Base-by-base conservation (phyloP, 2,113 vertebrate genomes). In the Phrynocephalus versicolor region DNA sequence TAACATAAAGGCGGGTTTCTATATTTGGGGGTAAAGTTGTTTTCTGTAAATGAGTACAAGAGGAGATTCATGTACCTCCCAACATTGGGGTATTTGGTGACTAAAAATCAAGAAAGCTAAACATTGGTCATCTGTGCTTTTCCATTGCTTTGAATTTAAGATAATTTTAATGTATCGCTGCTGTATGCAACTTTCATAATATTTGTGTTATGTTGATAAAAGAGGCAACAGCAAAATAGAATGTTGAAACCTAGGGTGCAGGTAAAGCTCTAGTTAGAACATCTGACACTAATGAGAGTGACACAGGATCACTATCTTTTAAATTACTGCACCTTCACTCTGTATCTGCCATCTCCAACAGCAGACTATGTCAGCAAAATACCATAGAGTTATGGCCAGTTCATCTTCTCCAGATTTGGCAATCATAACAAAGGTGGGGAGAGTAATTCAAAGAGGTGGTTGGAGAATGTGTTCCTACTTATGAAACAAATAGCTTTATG, bases 61-160 rank as follows among this genome's bases (percentile, higher is more conserved):
- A 73, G 7, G 18, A 92, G 89, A 89, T 91, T 95, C 89, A 88
- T 0, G 92, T 91, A 93, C 94, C 94, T 94, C 94, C 93, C 90
- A 89, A 93, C 92, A 87, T 37, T 55, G 92, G 78, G 71, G 41
- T 91, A 55, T 72, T 83, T 87, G 79, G 82, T 69, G 67, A 14
- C 73, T 65, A 10, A 73, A 91, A 83, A 82, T 60, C 55, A 1
- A 0, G 2, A 1, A 70, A 82, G 30, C 27, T 60, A 87, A 33
- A 15, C 72, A 70, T 27, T 25, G 0, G 69, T 3, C 39, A 2
- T 62, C 81, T 72, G 58, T 35, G 69, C 81, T 86, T 0, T 18
- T 6, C 67, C 45, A 0, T 2, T 27, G 23, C 1, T 27, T 33
- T n/a, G 10, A 55, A 23, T 10, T 19, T 35, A 73, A 58, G 6